Evolutionary conservation across 2,797 vertebrate species (phyloP).

Genomic region (Pseudocheirus occidentalis): DNA sequence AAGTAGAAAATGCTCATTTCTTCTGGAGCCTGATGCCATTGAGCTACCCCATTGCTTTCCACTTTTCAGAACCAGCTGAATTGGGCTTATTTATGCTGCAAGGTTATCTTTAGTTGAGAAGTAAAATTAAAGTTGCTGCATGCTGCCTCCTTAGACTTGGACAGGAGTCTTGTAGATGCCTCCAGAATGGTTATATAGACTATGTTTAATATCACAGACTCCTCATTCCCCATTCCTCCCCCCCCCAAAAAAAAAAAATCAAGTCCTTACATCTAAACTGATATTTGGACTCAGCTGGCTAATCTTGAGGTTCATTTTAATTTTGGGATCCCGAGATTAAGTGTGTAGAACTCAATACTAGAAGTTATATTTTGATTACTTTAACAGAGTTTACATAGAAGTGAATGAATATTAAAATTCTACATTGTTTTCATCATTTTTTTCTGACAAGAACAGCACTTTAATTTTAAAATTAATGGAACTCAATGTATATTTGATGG

Average conservation of each 20-base stretch:
- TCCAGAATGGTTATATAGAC: neutral
- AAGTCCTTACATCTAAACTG: neutral
- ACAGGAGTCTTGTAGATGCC: neutral
- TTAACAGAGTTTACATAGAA: neutral
- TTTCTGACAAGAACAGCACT: neutral
- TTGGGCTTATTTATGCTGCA: neutral
- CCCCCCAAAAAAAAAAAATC: neutral
- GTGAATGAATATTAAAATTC: slow-evolving; percentile 1
- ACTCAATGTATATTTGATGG: neutral
- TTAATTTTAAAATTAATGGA: neutral
- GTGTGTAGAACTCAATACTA: neutral
- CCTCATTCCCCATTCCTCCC: neutral
- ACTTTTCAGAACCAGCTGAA: slow-evolving; percentile 48
- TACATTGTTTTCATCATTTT: neutral
- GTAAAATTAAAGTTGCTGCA: neutral
- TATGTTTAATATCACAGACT: neutral
- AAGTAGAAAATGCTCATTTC: slow-evolving; percentile 45
- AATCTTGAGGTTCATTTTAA: neutral
- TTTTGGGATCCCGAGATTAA: neutral
- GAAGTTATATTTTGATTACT: slow-evolving; percentile 7
- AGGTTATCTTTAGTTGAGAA: slow-evolving; percentile 47
- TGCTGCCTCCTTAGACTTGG: neutral
- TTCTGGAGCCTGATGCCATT: slow-evolving; percentile 41
- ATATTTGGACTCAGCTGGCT: neutral
- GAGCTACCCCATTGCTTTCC: slow-evolving; percentile 36